These are phyloP conservation scores for Misgurnus mizolepis DNA, from an alignment of 2,113 vertebrate species.

Conservation along the genomic window DNA sequence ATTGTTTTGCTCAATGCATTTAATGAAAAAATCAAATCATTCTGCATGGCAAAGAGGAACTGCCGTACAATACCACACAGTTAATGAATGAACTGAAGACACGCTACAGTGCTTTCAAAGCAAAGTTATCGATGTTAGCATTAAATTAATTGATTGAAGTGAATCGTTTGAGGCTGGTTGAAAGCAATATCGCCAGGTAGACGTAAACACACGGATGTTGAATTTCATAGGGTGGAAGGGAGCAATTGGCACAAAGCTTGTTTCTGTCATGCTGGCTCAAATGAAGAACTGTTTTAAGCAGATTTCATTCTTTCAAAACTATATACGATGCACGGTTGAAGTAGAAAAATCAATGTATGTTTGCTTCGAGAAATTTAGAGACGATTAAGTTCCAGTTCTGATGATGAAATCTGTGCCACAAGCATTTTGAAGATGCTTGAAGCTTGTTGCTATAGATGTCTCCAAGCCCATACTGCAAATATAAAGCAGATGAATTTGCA, in stretches of 20 bases:
- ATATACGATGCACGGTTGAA: neutral
- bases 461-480: neutral
- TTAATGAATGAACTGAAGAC: slow-evolving; percentile 28
- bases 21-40: slow-evolving; percentile 34
- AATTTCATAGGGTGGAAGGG: slow-evolving; percentile 30
- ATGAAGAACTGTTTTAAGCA: slow-evolving; percentile 2
- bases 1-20: slow-evolving; percentile 33
- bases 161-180: slow-evolving; percentile 31
- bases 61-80: slow-evolving; percentile 43
- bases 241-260: slow-evolving; percentile 40
- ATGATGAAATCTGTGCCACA: neutral
- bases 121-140: slow-evolving; percentile 40
- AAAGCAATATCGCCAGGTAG: slow-evolving; percentile 20
- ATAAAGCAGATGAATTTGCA: neutral
- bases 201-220: neutral
- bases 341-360: neutral
- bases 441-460: neutral
- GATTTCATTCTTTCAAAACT: neutral
- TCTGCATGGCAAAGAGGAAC: slow-evolving; percentile 43
- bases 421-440: slow-evolving; percentile 11
- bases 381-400: neutral
- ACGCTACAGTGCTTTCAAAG: slow-evolving; percentile 35
- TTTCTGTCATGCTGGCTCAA: slow-evolving; percentile 14
- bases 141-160: slow-evolving; percentile 19
- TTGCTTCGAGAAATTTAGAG: neutral